These are phyloP conservation scores for Plemyria rubiginata DNA, from an alignment of 2,888 invertebrate genomes.

Conservation along the genomic window DNA sequence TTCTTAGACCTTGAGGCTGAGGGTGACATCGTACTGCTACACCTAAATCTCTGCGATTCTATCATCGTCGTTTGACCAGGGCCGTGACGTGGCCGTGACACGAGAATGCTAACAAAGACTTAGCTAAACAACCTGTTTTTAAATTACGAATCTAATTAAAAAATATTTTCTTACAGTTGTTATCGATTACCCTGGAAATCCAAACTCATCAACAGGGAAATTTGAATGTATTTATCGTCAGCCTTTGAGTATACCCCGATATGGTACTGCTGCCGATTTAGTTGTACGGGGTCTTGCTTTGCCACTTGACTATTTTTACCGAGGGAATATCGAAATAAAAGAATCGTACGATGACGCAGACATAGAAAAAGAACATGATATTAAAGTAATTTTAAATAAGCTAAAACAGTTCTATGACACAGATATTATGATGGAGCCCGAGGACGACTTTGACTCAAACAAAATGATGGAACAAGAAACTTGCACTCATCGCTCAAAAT, in stretches of 20 bases:
- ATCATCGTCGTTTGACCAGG: no score
- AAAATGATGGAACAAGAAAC: constrained; percentile 38
- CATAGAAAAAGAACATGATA: constrained; percentile 55
- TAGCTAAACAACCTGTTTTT: no score
- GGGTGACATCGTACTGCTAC: no score
- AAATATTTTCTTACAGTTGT: constrained; percentile 72
- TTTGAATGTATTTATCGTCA: constrained; percentile 85
- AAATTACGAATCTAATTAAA: no score
- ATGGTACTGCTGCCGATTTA: constrained; percentile 58
- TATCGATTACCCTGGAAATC: constrained; percentile 73
- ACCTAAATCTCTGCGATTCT: no score
- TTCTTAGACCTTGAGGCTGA: no score
- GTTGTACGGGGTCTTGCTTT: constrained; percentile 59
- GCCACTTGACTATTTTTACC: constrained; percentile 69
- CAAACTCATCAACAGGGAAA: constrained; percentile 80
- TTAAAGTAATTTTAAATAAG: constrained; percentile 53
- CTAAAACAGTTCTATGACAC: constrained; percentile 56
- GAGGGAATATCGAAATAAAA: constrained; percentile 57
- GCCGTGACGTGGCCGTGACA: no score
- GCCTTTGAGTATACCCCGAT: constrained; percentile 62
- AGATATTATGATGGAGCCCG: constrained; percentile 57
- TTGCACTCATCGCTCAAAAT: constrained; percentile 44
- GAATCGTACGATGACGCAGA: constrained; percentile 51
- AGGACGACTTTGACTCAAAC: constrained; percentile 43
- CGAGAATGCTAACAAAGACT: no score